A percentile compares a stretch with the other conserved stretches of the same genome.
Evolutionary conservation across 30 jellyfish, hydroid and myxozoan species (phyloP).

Genomic region (Phacellophora camtschatica): DNA sequence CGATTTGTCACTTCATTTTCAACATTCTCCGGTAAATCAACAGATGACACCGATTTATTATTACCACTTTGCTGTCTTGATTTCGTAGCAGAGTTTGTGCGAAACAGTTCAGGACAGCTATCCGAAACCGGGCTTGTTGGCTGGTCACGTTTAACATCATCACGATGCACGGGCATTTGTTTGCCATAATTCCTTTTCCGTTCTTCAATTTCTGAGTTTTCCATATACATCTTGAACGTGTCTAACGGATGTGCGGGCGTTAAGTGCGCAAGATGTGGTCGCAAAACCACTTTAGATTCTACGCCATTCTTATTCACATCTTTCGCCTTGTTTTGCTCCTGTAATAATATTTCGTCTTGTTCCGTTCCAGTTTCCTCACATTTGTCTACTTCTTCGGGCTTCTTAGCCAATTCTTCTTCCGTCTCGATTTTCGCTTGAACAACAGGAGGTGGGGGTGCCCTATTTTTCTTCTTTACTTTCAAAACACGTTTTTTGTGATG

Average conservation of each 20-base stretch:
- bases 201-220: constrained; percentile 30
- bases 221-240: constrained; percentile 41
- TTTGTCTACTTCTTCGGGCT: background rate
- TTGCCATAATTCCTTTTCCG: constrained; percentile 32
- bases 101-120: constrained; percentile 43
- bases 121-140: constrained; percentile 40
- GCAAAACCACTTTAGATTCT: background rate
- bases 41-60: background rate
- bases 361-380: background rate
- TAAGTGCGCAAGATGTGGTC: background rate
- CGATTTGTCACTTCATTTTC: background rate
- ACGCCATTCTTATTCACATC: too few species aligned
- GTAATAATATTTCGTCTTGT: background rate
- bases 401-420: background rate
- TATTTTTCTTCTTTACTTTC: constrained; percentile 54
- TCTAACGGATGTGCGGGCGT: constrained; percentile 27
- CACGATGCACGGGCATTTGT: background rate
- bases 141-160: background rate
- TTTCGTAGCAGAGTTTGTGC: background rate
- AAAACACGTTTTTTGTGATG: constrained; percentile 47
- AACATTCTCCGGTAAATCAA: background rate
- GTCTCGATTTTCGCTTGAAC: background rate
- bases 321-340: background rate
- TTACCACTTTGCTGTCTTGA: background rate
- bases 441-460: constrained; percentile 39